Evolutionary conservation across 2,113 vertebrate species (phyloP), one percentile per base, ranked within the genome.

Genomic region (Pterophyllum scalare): DNA sequence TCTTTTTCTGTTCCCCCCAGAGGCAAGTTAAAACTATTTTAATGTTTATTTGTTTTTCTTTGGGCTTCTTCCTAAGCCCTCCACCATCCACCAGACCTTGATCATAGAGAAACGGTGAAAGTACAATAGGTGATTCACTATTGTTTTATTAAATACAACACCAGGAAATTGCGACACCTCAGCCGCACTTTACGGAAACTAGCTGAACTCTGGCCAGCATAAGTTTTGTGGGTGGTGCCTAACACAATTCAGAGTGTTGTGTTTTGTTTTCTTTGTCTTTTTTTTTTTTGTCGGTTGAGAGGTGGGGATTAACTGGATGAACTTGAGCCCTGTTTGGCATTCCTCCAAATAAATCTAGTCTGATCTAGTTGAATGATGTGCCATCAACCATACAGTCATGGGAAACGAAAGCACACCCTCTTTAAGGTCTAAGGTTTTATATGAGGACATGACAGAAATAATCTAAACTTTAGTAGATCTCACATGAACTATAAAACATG

Each of bases 281-380:
- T 14, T 46, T 14, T 46, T 46, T 1, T 15, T 49, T 49, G 12
- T 35, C 15, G 28, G 31, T 46, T 28, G 9, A 72, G 46, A 65
- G 88, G 87, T 3, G 24, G 59, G 46, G 65, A 80, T 14, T 86
- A 57, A 88, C 80, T 80, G 26, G 80, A 88, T 91, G 56, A 80
- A 26, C 77, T 78, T 2, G 2, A 49, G 3, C 84, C 83, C 84
- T 86, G 58, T 59, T 80, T 88, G 85, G 75, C 54, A 43, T 74
- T 57, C 12, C 75, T 82, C 80, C 75, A 59, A 35, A 59, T 52
- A 11, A 20, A 62, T 75, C 79, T 57, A n/a, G 81, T 79, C 56
- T 70, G 58, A 86, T 88, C 85, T 77, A 54, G 72, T 24, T 81
- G 3, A 89, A 49, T 52, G 8, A 26, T 15, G 17, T 33, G 4